Evolutionary conservation across 2,888 invertebrate genomes (phyloP).

Genomic region (Linyphia triangularis): DNA sequence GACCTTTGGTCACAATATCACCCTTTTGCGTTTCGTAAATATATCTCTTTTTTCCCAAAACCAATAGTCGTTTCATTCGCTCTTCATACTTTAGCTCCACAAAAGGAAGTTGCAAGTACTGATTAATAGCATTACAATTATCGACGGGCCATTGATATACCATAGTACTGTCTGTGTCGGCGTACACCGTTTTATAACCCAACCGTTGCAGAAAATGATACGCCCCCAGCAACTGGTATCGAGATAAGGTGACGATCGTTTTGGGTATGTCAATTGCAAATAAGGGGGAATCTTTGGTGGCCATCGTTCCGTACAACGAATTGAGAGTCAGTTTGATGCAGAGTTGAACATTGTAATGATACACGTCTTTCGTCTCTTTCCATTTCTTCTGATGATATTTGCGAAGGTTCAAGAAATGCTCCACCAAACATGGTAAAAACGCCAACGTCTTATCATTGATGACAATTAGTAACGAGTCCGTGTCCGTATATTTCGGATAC

Average conservation of each 20-base stretch:
- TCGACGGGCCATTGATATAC: constrained; percentile 8
- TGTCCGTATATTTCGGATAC: background rate
- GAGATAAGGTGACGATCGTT: constrained; percentile 15
- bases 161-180: constrained; percentile 60
- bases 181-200: constrained; percentile 24
- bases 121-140: constrained; percentile 32
- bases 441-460: background rate
- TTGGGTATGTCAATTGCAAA: background rate
- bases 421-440: constrained; percentile 14
- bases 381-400: constrained; percentile 18
- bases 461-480: constrained; percentile 16
- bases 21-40: background rate
- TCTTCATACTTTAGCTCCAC: constrained; percentile 44
- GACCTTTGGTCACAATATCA: constrained; percentile 29
- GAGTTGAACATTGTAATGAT: constrained; percentile 53
- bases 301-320: constrained; percentile 47
- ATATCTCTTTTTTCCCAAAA: constrained; percentile 32
- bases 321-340: constrained; percentile 53
- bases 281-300: constrained; percentile 22
- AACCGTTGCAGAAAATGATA: constrained; percentile 14
- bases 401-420: constrained; percentile 12
- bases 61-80: constrained; percentile 18
- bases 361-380: background rate
- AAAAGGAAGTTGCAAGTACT: background rate
- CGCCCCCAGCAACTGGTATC: constrained; percentile 35